phyloP scores from a whole-genome alignment of 2,113 vertebrate genomes.

The Sceloporus tristichus region DNA sequence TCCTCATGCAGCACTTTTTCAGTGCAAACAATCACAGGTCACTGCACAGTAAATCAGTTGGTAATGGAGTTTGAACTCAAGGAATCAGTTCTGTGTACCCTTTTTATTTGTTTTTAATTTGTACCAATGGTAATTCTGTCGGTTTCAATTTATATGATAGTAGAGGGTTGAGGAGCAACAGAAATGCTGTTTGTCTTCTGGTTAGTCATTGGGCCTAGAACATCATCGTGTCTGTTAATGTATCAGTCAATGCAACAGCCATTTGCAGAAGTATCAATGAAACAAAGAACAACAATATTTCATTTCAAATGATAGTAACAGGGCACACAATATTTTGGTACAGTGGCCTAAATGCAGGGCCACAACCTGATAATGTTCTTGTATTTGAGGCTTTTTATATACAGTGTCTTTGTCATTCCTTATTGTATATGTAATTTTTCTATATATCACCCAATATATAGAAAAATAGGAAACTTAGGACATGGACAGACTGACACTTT shows the following conservation, averaged over 20 bases:
- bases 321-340: neutral
- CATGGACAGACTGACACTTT: too few relatives aligned
- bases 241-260: neutral
- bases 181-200: conserved; percentile 60
- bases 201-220: conserved; percentile 42
- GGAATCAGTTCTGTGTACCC: conserved; percentile 80
- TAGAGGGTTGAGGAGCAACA: conserved; percentile 60
- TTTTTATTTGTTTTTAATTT: conserved; percentile 97
- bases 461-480: neutral
- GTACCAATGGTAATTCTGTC: conserved; percentile 86
- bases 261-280: accelerated
- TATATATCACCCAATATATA: neutral
- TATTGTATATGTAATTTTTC: neutral
- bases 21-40: conserved; percentile 84
- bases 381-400: neutral
- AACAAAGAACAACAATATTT: neutral
- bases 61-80: conserved; percentile 88
- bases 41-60: conserved; percentile 87
- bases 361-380: neutral
- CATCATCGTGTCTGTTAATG: neutral
- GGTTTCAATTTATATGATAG: conserved; percentile 78
- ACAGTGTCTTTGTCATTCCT: neutral
- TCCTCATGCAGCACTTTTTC: conserved; percentile 75
- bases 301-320: neutral
- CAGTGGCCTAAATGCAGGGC: neutral